phyloP scores from a whole-genome alignment of 2,797 vertebrate genomes.

The Smutsia temminckii region DNA sequence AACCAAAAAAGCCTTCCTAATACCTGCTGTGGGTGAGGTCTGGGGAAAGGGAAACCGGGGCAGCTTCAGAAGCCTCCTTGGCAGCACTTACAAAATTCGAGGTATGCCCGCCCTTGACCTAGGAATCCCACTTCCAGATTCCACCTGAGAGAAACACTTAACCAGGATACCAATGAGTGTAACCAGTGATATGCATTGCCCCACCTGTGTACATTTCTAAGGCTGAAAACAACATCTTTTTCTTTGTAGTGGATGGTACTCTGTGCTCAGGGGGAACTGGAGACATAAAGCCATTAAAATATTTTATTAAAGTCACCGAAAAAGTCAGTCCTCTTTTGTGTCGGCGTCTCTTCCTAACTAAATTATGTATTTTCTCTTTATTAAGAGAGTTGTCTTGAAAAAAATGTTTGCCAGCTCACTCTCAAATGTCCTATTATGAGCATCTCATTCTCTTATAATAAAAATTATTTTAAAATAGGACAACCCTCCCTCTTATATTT shows the following conservation, averaged over 20 bases:
- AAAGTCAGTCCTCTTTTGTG: background rate
- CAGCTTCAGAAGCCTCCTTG: background rate
- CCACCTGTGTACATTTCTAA: no score
- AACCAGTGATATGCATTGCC: background rate
- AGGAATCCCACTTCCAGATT: background rate
- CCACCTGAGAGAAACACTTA: background rate
- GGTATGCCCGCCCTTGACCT: background rate
- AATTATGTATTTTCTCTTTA: slow-evolving; percentile 17
- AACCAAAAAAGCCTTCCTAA: background rate
- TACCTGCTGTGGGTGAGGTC: background rate
- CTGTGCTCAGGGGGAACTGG: background rate
- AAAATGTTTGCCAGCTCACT: background rate
- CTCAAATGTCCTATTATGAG: background rate
- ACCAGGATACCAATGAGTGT: accelerated
- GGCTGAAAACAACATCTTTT: background rate
- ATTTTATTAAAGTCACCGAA: background rate
- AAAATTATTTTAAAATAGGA: slow-evolving; percentile 2
- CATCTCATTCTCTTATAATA: background rate
- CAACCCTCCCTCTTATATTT: background rate
- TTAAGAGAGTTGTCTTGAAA: background rate
- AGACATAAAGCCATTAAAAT: background rate
- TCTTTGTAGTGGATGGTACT: background rate
- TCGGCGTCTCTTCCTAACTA: background rate
- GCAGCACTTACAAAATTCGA: background rate
- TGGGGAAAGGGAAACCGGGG: background rate